Base-by-base conservation (phyloP, 1,140 invertebrate genomes). In the Hydropsyche tenuis region DNA sequence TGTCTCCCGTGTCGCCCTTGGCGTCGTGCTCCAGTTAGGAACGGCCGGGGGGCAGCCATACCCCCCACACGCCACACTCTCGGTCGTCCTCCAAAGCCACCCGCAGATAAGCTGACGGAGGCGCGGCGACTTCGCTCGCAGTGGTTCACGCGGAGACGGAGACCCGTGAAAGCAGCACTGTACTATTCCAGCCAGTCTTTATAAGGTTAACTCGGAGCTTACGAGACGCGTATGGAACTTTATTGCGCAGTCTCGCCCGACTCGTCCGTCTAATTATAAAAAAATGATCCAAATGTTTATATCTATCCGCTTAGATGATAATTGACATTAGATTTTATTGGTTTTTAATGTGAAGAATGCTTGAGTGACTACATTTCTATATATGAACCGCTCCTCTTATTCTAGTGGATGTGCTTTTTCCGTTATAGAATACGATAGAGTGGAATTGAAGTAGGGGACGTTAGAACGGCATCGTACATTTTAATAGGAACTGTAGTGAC, bases 21-120 rank as follows among this genome's bases (percentile, higher is more conserved):
- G 93, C 93, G 43, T 94, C 93, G 77, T 94, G 93, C 80, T 94
- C 93, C 88, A 95, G 94, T 92, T 94, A 94, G 92, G 84, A 85
- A 79, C 78, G 84, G 83, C 81, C 81, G 84, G 83, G 83, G 83
- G 84, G 81, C 81, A 83, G 82, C 81, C 83, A 84, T 82, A 83
- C 84, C 81, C 83, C 75, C 73, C 81, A 82, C 79, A 83, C 82
- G 73, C 83, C 82, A 69, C 83, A 84, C 80, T 85, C 84, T 80
- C 83, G 83, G 78, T 82, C 82, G 81, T 84, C 83, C 80, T 85
- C 83, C 80, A 85, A 85, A 78, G 82, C 81, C 79, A 83, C 81
- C 73, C 80, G 83, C 80, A 84, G 83, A 82, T 85, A 85, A 84
- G 82, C 80, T 75, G 74, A 72, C 14, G 51, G 46, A 42, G 66